phyloP scores from a whole-genome alignment of 2,113 vertebrate species.

The Erythrocercus mccallii region DNA sequence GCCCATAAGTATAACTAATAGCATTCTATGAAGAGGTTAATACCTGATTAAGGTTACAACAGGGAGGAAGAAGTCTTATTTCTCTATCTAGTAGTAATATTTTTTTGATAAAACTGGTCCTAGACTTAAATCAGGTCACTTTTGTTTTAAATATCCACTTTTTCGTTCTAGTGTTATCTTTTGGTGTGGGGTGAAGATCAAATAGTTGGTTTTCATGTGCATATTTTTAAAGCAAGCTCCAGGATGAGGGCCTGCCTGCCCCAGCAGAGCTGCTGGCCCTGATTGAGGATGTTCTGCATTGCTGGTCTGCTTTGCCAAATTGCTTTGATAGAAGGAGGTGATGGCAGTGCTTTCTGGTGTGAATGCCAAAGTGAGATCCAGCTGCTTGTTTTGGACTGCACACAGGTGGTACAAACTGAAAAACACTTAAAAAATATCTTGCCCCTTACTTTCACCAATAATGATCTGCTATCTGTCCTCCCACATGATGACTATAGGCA shows the following conservation, averaged over 20 bases:
- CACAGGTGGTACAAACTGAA: neutral
- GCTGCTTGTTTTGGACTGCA: neutral
- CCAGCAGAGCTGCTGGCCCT: neutral
- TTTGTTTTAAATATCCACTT: neutral
- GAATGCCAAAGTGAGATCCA: neutral
- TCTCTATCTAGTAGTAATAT: neutral
- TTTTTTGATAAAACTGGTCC: neutral
- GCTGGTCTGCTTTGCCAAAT: accelerated
- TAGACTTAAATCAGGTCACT: neutral
- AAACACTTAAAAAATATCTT: neutral
- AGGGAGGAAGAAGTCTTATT: neutral
- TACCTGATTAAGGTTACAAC: neutral
- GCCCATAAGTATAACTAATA: neutral
- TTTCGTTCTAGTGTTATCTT: neutral
- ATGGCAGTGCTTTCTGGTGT: neutral
- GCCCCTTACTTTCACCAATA: neutral
- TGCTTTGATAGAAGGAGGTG: neutral
- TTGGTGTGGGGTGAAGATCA: neutral
- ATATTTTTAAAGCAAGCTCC: neutral
- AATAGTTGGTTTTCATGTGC: neutral
- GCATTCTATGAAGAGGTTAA: neutral
- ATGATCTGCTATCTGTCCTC: neutral
- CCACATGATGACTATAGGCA: neutral
- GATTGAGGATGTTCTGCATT: accelerated
- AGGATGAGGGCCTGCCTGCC: too few relatives aligned